These are phyloP conservation scores for Pimephales promelas DNA, from an alignment of 2,113 vertebrate species.

Conservation along the genomic window DNA sequence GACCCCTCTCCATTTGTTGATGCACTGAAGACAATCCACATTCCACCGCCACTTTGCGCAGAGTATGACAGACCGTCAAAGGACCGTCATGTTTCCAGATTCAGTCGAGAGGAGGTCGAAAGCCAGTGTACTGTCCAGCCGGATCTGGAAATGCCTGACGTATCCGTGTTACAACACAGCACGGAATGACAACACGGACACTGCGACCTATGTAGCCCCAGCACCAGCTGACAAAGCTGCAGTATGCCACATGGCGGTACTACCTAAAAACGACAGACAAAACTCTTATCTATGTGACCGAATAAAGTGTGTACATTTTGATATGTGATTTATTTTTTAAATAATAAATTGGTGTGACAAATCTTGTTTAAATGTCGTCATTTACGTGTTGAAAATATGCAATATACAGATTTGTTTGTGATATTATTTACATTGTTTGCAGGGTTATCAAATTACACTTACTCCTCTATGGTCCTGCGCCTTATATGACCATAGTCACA, in stretches of 20 bases:
- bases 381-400: not conserved
- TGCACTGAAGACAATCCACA: not conserved
- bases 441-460: not conserved
- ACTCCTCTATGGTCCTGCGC: not conserved
- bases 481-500: not conserved
- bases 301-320: not conserved
- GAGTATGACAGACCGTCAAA: not conserved
- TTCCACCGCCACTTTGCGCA: not conserved
- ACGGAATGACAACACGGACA: not conserved
- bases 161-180: not conserved
- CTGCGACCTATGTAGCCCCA: not conserved
- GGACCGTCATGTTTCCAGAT: not conserved
- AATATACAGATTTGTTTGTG: too few relatives aligned
- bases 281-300: not conserved
- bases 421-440: not conserved
- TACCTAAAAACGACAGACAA: not conserved
- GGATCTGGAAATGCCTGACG: not conserved
- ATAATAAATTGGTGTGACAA: too few relatives aligned
- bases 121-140: not conserved
- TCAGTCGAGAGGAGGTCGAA: not conserved
- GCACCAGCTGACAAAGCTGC: constrained; percentile 28
- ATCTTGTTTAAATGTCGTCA: not conserved
- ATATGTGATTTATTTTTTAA: too few relatives aligned
- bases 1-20: not conserved
- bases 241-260: not conserved